phyloP scores from a whole-genome alignment of 1,140 invertebrate species.

The Sarcophaga peregrina region DNA sequence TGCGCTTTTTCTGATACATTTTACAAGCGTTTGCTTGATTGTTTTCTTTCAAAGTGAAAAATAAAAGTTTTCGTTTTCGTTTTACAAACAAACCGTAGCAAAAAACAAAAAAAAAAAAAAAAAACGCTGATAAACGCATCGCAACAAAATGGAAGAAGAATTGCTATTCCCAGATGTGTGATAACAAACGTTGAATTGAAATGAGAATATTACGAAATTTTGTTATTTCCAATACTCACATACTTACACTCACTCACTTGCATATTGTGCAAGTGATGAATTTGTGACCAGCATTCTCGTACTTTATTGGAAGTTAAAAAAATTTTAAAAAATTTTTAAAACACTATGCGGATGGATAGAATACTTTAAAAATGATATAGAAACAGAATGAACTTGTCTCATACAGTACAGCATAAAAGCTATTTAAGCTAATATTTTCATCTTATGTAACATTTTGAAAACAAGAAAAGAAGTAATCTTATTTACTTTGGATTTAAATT shows the following conservation, averaged over 20 bases:
- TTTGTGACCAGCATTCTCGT: slow-evolving; percentile 23
- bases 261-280: slow-evolving; percentile 15
- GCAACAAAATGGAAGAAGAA: slow-evolving; percentile 49
- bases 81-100: slow-evolving; percentile 3
- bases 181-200: slow-evolving; percentile 50
- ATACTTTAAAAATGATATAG: too few species aligned
- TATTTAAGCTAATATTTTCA: too few species aligned
- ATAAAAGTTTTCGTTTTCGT: slow-evolving; percentile 36
- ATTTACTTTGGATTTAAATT: too few species aligned
- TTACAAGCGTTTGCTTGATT: slow-evolving; percentile 10
- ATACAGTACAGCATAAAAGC: too few species aligned
- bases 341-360: too few species aligned
- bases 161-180: slow-evolving; percentile 64
- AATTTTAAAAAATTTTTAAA: background rate
- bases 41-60: slow-evolving; percentile 19
- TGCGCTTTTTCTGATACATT: background rate
- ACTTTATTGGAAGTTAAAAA: slow-evolving; percentile 31
- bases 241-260: background rate
- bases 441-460: too few species aligned
- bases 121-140: slow-evolving; percentile 48
- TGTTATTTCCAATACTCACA: slow-evolving; percentile 11
- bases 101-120: slow-evolving; percentile 47
- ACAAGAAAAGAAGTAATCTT: too few species aligned
- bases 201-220: slow-evolving; percentile 44
- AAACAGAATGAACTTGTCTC: too few species aligned